phyloP scores from a whole-genome alignment of 1,140 invertebrate species.

The Drosophila ohnishii region DNA sequence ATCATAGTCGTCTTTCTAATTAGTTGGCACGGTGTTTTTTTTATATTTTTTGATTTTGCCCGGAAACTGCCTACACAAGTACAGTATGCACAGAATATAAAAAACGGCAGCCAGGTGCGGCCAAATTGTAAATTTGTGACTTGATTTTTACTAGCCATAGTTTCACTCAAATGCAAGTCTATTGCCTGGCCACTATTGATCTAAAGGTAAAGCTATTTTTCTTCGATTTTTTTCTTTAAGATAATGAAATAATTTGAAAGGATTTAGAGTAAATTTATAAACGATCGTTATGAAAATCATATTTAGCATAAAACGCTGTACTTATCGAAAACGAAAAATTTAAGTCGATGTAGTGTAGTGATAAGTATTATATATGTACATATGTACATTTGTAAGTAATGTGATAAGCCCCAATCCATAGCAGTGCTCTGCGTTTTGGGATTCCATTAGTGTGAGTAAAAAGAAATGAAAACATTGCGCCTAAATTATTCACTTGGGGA shows the following conservation, averaged over 20 bases:
- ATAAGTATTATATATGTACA: not conserved
- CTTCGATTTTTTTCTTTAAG: not conserved
- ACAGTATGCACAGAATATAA: too few species aligned
- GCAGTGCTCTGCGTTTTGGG: not conserved
- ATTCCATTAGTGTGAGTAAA: not conserved
- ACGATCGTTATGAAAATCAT: not conserved
- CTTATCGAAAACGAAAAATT: not conserved
- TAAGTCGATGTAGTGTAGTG: not conserved
- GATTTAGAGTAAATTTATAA: not conserved
- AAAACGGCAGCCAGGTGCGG: too few species aligned
- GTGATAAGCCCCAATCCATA: not conserved
- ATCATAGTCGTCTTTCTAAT: too few species aligned
- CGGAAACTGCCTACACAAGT: too few species aligned
- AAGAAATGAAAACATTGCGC: not conserved
- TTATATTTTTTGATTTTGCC: too few species aligned
- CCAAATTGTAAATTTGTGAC: too few species aligned
- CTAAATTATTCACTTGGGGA: conserved; percentile 1
- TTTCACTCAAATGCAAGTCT: not conserved
- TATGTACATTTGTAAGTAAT: not conserved
- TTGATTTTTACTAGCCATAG: too few species aligned
- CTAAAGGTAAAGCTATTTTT: not conserved
- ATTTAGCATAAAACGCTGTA: not conserved
- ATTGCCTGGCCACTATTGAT: not conserved
- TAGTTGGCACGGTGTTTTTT: too few species aligned
- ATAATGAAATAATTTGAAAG: not conserved